phyloP scores from a whole-genome alignment of 2,888 invertebrate genomes.

The Augochlorella aurata region DNA sequence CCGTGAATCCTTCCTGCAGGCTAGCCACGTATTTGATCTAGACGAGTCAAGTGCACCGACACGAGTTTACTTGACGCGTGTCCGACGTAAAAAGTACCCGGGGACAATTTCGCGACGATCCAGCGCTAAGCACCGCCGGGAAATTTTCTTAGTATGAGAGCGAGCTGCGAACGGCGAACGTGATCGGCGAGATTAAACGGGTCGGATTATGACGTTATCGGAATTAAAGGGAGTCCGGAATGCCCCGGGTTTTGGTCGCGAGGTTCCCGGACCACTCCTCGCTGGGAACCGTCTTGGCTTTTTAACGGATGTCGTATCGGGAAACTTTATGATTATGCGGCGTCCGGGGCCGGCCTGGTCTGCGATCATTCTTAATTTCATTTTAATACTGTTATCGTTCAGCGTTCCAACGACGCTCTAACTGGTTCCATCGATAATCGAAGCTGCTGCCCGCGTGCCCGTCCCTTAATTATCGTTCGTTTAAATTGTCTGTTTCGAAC shows the following conservation, averaged over 20 bases:
- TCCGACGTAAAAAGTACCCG: slow-evolving; percentile 20
- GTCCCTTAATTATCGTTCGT: background rate
- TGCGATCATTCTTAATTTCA: background rate
- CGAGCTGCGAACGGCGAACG: slow-evolving; percentile 7
- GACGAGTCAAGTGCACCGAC: slow-evolving; percentile 33
- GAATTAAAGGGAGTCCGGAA: slow-evolving; percentile 8
- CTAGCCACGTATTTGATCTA: slow-evolving; percentile 37
- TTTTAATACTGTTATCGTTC: slow-evolving; percentile 2
- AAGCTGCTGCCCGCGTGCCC: background rate
- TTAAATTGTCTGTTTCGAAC: background rate
- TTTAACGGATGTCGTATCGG: background rate
- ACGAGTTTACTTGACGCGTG: slow-evolving; percentile 37
- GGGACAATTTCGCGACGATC: slow-evolving; percentile 25
- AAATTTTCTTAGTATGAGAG: background rate
- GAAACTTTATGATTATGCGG: background rate
- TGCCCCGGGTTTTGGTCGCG: background rate
- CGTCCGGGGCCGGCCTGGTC: background rate
- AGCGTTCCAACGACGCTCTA: background rate
- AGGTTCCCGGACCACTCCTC: background rate
- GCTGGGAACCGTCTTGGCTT: background rate
- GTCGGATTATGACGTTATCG: slow-evolving; percentile 10
- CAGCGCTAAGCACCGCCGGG: slow-evolving; percentile 24
- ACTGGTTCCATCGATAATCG: slow-evolving; percentile 7
- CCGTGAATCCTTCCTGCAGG: slow-evolving; percentile 25
- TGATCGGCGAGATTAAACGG: slow-evolving; percentile 14